Base-by-base conservation (phyloP, 2,797 vertebrate species). In the Apodemus agrarius region DNA sequence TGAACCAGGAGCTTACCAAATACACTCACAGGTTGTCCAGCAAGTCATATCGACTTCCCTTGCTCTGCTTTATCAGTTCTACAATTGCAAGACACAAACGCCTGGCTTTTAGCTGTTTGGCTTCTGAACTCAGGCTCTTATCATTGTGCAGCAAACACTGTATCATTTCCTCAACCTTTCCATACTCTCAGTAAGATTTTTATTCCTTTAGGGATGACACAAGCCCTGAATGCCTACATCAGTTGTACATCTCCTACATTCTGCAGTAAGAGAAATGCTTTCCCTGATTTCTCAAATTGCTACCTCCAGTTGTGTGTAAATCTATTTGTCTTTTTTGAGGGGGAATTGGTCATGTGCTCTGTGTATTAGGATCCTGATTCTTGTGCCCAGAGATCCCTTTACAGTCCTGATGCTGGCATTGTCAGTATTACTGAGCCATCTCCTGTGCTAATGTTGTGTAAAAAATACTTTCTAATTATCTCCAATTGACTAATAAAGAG, bases 301-400 rank as follows among this genome's bases (percentile, higher is more conserved):
- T 95, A 80, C 3, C 59, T 80, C 57, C 2, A 95, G 89, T 85
- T 90, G 72, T 65, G 93, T 24, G 21, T 63, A 95, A 81, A 94
- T 31, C n/a, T 87, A 37, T 17, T 90, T 72, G 65, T 72, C 6
- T 80, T 94, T 69, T 69, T 69, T 16, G 19, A 19, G 67, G n/a
- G 17, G 67, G 46, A 49, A 3, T 21, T 72, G 34, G n/a, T 37
- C n/a, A 37, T 72, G 7, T 72, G 67, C 17, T 21, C 67, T 7
- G 17, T 37, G 17, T 72, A 37, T 72, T 72, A 9, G 3, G n/a
- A 72, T 72, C 17, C 67, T 21, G 17, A 37, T n/a, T 72, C 21
- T 17, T 37, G 67, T 72, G n/a, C 17, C 6, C 67, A 72, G 67
- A 37, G 34, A 72, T 37, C n/a, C 17, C n/a, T 37, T 72, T 69